Base-by-base conservation (phyloP, 35 echinoderm and acorn worm species). In the Diadema setosum region DNA sequence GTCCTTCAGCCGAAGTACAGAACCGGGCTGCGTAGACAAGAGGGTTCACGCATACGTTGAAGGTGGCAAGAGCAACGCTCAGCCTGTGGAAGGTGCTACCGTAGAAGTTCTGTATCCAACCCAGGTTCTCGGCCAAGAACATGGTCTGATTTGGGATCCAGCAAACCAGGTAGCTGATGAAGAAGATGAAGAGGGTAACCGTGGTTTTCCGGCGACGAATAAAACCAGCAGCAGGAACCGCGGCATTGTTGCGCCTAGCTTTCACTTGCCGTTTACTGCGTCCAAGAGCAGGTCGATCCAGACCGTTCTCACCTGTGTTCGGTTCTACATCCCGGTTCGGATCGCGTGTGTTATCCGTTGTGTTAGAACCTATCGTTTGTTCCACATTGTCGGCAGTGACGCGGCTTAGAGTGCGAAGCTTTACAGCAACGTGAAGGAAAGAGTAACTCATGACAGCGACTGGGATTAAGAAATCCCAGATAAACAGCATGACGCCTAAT, bases 141-240 rank as follows among this genome's bases (percentile, higher is more conserved):
- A 81, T 80, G 60, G 48, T 75, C 48, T 91, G 83, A 35, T 95
- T 95, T 4, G 93, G 93, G 1, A 89, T 83, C 93, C 93, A 95
- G 56, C 93, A 95, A 17, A 95, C 48, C n/a, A 91, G 31, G 64
- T 92, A 95, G 20, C 82, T 48, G 15, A 95, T 6, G 64, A 83
- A 91, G 0, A 95, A 89, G 4, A 70, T 46, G 12, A 95, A 12
- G 2, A 95, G 75, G 11, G 81, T 70, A 45, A 83, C 91, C 1
- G 85, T 87, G 12, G 67, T 81, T 48, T 90, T 94, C 4, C 87
- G 63, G 25, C 85, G 70, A 21, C 44, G 73, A 5, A 78, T 12
- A 16, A 67, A 26, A 3, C 63, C 63, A 29, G 30, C 37, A 6
- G 30, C 21, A 3, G 7, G 27, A 33, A 34, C 26, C 37, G 30